Evolutionary conservation across 2,797 vertebrate species (phyloP), one percentile per base, ranked within the genome.

Genomic region (Anolis apletophallus): DNA sequence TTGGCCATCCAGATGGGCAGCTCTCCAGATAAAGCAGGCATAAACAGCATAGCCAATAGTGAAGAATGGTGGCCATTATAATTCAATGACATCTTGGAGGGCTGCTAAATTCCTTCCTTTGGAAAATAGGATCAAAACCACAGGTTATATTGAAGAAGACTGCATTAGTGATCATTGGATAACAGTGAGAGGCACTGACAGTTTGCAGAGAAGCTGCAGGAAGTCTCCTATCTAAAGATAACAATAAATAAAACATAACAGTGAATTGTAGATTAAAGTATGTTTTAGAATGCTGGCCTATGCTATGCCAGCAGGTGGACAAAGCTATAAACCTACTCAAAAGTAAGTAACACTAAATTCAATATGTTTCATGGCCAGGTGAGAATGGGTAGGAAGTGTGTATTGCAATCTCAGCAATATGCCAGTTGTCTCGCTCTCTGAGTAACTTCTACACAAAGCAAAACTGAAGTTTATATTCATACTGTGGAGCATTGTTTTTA

Each of bases 381-480:
- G 16, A 71, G 2, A 36, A 19, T 36, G 17, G 21, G 9, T 26
- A 73, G n/a, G 21, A 64, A 29, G 23, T 29, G 61, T 29, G 23
- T 29, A 46, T 46, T 23, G 19, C 36, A 40, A 40, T 59, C 92
- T 67, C 88, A 93, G 91, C 93, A 95, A 94, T 93, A 92, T 85
- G 75, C 84, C 85, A 88, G 92, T 87, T 92, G 85, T 89, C 89
- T 94, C 91, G 92, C 92, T 95, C 95, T 94, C 95, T 95, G 95
- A 96, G 93, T 95, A 88, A 92, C 91, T 94, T 94, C 90, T 95
- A 95, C 96, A 93, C 90, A 91, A 92, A 95, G 94, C 17, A 64
- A 68, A 96, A 96, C 93, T 95, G 94, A 93, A 96, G 95, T 96
- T 95, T 94, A 96, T 94, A 95, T 93, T 93, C 87, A 92, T 96